Percentiles rank a stretch among this genome's conserved stretches.
Evolutionary conservation across 2,888 invertebrate species (phyloP).

Genomic region (Actias luna): DNA sequence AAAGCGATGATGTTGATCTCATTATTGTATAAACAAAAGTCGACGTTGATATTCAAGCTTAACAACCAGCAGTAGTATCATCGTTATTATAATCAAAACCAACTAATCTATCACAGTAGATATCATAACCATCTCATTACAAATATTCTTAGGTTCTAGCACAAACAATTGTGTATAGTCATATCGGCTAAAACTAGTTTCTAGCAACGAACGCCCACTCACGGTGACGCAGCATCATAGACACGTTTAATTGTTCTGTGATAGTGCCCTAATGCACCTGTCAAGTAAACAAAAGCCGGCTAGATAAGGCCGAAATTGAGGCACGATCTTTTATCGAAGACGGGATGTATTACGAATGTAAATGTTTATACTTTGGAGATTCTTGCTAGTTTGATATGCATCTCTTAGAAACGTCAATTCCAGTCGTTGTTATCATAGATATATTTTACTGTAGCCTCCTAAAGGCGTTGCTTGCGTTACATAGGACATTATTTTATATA

Average conservation of each 20-base stretch:
- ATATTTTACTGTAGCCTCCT: neutral
- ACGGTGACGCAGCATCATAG: conserved; percentile 68
- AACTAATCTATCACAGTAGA: conserved; percentile 14
- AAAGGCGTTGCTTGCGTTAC: neutral
- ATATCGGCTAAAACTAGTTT: conserved; percentile 18
- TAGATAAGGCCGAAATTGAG: conserved; percentile 77
- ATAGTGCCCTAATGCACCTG: conserved; percentile 81
- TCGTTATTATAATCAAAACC: neutral
- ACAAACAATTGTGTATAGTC: neutral
- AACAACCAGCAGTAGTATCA: neutral
- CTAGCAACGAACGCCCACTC: conserved; percentile 41
- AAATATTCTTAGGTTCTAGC: conserved; percentile 17
- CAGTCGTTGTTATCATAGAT: conserved; percentile 72
- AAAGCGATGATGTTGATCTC: neutral
- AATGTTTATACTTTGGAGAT: conserved; percentile 79
- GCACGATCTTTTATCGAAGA: conserved; percentile 60
- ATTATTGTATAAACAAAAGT: neutral
- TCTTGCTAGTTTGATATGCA: conserved; percentile 59
- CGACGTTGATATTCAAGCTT: neutral
- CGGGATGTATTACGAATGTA: conserved; percentile 64
- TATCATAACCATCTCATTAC: conserved; percentile 16
- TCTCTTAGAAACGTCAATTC: conserved; percentile 56
- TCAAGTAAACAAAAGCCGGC: conserved; percentile 76
- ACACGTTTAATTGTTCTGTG: conserved; percentile 80
- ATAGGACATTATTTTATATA: neutral